phyloP scores from a whole-genome alignment of 2,113 vertebrate species.

The Vanacampus margaritifer region DNA sequence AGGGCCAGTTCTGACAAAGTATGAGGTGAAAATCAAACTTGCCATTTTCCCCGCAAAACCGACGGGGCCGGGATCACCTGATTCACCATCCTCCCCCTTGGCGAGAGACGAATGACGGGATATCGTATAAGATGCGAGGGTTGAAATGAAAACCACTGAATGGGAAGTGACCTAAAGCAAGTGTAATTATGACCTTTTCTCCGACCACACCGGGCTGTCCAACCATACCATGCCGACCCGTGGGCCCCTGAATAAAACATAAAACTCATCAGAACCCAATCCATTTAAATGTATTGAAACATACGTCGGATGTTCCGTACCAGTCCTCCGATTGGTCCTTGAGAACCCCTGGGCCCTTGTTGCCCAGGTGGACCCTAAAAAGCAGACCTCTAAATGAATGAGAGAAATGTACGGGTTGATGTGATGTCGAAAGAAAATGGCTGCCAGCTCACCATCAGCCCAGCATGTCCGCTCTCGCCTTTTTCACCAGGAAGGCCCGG shows the following conservation, averaged over 20 bases:
- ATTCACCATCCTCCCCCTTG: slow-evolving; percentile 75
- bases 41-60: slow-evolving; percentile 61
- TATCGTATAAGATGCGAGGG: background rate
- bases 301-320: slow-evolving; percentile 32
- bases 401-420: background rate
- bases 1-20: background rate
- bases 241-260: slow-evolving; percentile 58
- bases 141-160: background rate
- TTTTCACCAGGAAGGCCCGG: slow-evolving; percentile 75
- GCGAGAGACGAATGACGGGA: background rate
- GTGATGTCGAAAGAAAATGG: background rate
- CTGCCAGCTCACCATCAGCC: slow-evolving; percentile 61
- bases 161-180: background rate
- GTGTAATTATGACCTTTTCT: slow-evolving; percentile 79
- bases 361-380: slow-evolving; percentile 73
- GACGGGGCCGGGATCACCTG: slow-evolving; percentile 69
- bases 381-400: background rate
- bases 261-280: background rate
- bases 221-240: slow-evolving; percentile 68
- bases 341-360: slow-evolving; percentile 76
- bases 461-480: slow-evolving; percentile 71
- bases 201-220: slow-evolving; percentile 88
- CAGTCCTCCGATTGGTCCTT: slow-evolving; percentile 83
- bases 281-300: background rate
- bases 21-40: slow-evolving; percentile 29